Conservation (phyloP, 2,888 invertebrate species). For the Acrobasis consociella region DNA sequence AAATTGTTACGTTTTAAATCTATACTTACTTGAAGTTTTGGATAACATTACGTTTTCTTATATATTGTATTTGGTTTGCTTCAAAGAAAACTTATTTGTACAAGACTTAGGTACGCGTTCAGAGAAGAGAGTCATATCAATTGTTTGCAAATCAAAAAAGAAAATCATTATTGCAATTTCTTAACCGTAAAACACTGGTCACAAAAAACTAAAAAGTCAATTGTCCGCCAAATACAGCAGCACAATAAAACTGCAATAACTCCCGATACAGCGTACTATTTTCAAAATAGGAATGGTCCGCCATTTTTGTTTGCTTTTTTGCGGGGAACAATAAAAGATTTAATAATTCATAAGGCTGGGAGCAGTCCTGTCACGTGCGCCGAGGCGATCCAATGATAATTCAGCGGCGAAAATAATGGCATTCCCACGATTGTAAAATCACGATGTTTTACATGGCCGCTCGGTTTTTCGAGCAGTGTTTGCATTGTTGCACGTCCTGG, state of each 20-base stretch:
- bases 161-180: conserved; percentile 34
- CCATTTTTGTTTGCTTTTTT: conserved; percentile 65
- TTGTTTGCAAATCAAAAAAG: conserved; percentile 32
- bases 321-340: conserved; percentile 74
- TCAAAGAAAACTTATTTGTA: background rate
- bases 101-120: background rate
- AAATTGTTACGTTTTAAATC: too few relatives aligned
- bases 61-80: too few relatives aligned
- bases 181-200: conserved; percentile 37
- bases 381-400: conserved; percentile 42
- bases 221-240: conserved; percentile 70
- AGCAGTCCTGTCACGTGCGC: conserved; percentile 71
- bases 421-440: conserved; percentile 77
- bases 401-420: conserved; percentile 64
- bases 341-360: conserved; percentile 77
- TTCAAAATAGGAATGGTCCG: conserved; percentile 70
- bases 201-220: conserved; percentile 36
- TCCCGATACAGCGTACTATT: conserved; percentile 61
- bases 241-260: conserved; percentile 68
- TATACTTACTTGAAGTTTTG: too few relatives aligned
- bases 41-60: too few relatives aligned
- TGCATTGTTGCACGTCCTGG: conserved; percentile 8
- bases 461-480: conserved; percentile 33
- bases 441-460: conserved; percentile 62
- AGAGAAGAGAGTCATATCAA: background rate